Percentiles rank a stretch among this genome's conserved stretches.
These are phyloP conservation scores for Pimpla rufipes DNA, from an alignment of 2,888 invertebrate genomes.

Conservation along the genomic window DNA sequence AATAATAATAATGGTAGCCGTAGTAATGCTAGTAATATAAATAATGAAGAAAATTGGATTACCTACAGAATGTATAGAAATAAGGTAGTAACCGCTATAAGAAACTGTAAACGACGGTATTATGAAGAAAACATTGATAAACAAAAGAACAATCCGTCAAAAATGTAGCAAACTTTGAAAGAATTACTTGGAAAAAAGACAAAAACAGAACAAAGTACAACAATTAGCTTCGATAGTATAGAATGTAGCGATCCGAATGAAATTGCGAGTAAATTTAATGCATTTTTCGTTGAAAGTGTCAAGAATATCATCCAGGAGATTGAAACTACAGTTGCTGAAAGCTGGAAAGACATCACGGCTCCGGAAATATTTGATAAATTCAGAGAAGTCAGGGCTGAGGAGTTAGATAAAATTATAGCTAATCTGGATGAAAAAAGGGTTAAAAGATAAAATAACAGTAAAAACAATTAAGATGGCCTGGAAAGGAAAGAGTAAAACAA, in stretches of 20 bases:
- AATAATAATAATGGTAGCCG: not conserved
- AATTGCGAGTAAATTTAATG: conserved; percentile 25
- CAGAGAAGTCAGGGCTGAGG: not conserved
- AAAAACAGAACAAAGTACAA: not conserved
- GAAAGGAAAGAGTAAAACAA: not conserved
- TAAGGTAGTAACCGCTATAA: conserved; percentile 20
- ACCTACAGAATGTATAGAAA: conserved; percentile 26
- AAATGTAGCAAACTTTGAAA: conserved; percentile 52
- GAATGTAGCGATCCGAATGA: not conserved
- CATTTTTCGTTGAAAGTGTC: conserved; percentile 24
- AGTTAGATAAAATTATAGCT: conserved; percentile 15
- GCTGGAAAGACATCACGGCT: not conserved
- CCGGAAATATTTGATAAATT: conserved; percentile 1
- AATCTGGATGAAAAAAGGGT: conserved; percentile 10
- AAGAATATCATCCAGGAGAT: not conserved
- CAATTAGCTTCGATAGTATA: conserved; percentile 41
- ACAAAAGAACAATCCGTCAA: conserved; percentile 28
- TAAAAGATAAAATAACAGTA: conserved; percentile 9
- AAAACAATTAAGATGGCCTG: conserved; percentile 7
- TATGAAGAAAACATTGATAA: conserved; percentile 50
- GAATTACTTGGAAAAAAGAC: conserved; percentile 44
- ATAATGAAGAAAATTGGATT: conserved; percentile 5
- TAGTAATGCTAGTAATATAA: not conserved
- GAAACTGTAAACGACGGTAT: conserved; percentile 39
- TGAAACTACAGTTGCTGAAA: not conserved